Conservation (phyloP, 2,888 invertebrate species). For the Odontocolon sp. region DNA sequence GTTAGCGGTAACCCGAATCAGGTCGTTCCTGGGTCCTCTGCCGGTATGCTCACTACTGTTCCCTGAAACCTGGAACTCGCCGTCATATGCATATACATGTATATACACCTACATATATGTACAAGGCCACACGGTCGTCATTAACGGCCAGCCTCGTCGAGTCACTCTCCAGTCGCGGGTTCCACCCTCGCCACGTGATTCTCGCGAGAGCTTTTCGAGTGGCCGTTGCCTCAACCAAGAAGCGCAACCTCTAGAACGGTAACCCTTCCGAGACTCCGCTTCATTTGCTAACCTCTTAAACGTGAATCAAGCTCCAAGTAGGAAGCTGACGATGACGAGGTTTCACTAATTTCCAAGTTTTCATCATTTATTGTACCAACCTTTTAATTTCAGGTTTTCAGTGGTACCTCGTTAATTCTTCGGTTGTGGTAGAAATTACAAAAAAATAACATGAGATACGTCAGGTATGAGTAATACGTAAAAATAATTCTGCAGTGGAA, state of each 20-base stretch:
- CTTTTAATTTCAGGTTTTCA: neutral
- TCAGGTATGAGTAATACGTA: too few relatives aligned
- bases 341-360: constrained; percentile 38
- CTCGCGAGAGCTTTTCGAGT: constrained; percentile 58
- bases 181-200: constrained; percentile 22
- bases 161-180: constrained; percentile 34
- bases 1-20: constrained; percentile 46
- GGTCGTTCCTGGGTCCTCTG: too few relatives aligned
- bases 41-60: constrained; percentile 15
- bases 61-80: constrained; percentile 27
- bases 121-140: constrained; percentile 47
- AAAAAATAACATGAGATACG: too few relatives aligned
- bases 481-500: too few relatives aligned
- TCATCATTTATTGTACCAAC: constrained; percentile 21
- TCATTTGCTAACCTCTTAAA: constrained; percentile 59
- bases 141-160: constrained; percentile 59
- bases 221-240: constrained; percentile 50
- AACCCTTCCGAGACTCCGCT: constrained; percentile 43
- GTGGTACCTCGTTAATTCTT: neutral
- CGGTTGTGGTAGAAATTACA: too few relatives aligned
- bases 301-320: constrained; percentile 37
- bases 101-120: neutral
- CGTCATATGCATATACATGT: neutral
- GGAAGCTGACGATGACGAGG: constrained; percentile 27
- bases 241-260: constrained; percentile 54